Conservation (phyloP, 2,113 vertebrate genomes). For the Galemys pyrenaicus region DNA sequence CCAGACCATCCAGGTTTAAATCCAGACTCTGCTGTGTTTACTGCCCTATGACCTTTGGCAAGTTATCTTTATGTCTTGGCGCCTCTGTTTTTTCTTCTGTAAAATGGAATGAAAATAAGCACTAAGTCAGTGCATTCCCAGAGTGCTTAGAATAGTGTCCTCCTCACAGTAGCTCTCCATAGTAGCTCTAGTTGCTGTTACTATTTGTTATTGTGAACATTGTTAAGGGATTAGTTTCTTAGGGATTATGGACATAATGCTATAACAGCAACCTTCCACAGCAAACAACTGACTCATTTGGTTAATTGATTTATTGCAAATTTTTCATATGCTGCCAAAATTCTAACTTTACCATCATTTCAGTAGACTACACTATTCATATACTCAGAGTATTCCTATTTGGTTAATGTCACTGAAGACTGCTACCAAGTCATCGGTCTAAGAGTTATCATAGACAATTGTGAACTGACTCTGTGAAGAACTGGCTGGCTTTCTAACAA, state of each 20-base stretch:
- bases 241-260: neutral
- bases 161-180: neutral
- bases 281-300: neutral
- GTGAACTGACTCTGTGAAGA: neutral
- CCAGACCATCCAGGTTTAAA: neutral
- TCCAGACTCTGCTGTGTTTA: neutral
- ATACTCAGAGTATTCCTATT: neutral
- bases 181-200: neutral
- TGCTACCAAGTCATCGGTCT: neutral
- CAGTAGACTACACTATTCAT: neutral
- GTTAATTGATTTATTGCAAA: neutral
- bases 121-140: neutral
- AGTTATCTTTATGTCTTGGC: neutral
- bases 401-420: neutral
- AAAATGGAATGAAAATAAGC: neutral
- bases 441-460: constrained; percentile 38
- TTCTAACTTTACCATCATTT: constrained; percentile 28
- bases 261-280: neutral
- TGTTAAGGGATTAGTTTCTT: neutral
- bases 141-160: neutral
- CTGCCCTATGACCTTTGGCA: neutral
- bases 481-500: neutral
- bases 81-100: neutral
- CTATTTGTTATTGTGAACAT: neutral
- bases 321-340: constrained; percentile 7